phyloP scores from a whole-genome alignment of 2,888 invertebrate genomes.

The Temnothorax ravouxi region DNA sequence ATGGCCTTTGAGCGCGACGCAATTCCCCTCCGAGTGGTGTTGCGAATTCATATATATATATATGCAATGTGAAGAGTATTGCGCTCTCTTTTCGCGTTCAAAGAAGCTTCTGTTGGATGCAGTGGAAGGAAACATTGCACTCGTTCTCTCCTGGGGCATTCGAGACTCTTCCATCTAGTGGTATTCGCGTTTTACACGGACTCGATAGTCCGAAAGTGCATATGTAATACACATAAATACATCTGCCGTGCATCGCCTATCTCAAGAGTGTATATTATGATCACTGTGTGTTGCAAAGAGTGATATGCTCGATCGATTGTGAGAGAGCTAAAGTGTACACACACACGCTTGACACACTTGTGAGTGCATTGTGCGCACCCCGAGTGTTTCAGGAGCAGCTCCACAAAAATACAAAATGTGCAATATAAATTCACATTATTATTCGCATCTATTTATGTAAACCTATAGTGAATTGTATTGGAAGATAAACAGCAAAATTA shows the following conservation, averaged over 20 bases:
- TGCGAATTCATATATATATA: constrained; percentile 27
- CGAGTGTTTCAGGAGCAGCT: constrained; percentile 6
- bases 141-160: constrained; percentile 51
- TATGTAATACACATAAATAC: constrained; percentile 28
- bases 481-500: not conserved
- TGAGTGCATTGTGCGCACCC: not conserved
- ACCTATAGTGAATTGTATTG: not conserved
- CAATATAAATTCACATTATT: not conserved
- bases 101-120: constrained; percentile 71
- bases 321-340: constrained; percentile 14
- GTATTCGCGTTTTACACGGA: constrained; percentile 42
- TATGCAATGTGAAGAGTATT: constrained; percentile 56
- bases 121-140: constrained; percentile 52
- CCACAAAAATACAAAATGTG: not conserved
- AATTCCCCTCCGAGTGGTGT: not conserved
- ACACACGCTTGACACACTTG: not conserved
- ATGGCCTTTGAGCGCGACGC: not conserved
- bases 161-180: constrained; percentile 15
- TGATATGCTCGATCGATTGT: constrained; percentile 45
- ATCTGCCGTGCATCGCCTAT: constrained; percentile 19
- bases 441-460: not conserved
- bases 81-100: constrained; percentile 62
- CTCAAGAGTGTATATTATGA: constrained; percentile 22
- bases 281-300: not conserved
- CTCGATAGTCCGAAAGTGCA: constrained; percentile 48